Evolutionary conservation across 2,888 invertebrate genomes (phyloP).

Genomic region (Bugulina stolonifera): DNA sequence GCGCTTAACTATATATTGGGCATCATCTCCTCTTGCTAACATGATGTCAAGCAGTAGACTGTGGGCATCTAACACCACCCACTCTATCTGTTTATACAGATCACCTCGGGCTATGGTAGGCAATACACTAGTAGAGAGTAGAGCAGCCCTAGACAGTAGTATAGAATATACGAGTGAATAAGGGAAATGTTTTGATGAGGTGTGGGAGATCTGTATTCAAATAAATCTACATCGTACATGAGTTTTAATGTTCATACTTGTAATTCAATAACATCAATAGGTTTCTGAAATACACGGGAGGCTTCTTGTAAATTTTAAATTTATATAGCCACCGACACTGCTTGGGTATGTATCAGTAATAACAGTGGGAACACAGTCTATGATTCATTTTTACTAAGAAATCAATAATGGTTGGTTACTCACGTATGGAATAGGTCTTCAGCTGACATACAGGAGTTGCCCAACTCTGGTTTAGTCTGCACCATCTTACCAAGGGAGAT

Average conservation of each 20-base stretch:
- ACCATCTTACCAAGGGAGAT: slow-evolving; percentile 44
- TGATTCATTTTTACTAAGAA: no score
- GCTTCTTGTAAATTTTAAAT: no score
- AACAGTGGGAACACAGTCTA: no score
- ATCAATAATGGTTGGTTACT: slow-evolving; percentile 31
- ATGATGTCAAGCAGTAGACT: slow-evolving; percentile 41
- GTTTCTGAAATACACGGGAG: no score
- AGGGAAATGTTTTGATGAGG: no score
- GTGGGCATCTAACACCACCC: slow-evolving; percentile 50
- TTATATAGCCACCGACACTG: no score
- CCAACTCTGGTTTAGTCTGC: slow-evolving; percentile 32
- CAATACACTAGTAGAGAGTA: slow-evolving; percentile 42
- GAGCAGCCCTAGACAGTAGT: slow-evolving; percentile 42
- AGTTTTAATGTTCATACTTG: no score
- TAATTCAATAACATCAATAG: no score
- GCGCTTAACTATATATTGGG: slow-evolving; percentile 39
- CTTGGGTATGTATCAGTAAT: no score
- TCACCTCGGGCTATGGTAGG: slow-evolving; percentile 43
- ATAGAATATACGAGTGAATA: no score
- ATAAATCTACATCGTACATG: no score
- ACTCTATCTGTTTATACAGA: slow-evolving; percentile 47
- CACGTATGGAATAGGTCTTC: slow-evolving; percentile 46
- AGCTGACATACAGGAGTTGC: slow-evolving; percentile 40
- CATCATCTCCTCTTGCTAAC: slow-evolving; percentile 34
- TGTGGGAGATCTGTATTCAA: no score